These are phyloP conservation scores for Camponotus pennsylvanicus DNA, from an alignment of 1,140 invertebrate species.

Conservation along the genomic window DNA sequence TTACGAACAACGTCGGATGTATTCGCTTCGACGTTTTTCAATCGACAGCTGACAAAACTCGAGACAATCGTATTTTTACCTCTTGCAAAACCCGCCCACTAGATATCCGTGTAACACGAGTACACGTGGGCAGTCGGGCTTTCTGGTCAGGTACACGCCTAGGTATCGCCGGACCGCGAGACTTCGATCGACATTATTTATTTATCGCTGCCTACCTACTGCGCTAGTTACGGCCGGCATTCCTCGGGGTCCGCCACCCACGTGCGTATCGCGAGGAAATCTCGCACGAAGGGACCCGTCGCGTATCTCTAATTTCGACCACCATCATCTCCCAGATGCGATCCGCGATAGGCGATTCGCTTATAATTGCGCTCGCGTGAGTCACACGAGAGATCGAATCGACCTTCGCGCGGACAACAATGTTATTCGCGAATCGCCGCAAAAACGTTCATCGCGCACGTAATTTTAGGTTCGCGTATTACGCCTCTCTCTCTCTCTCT, in stretches of 20 bases:
- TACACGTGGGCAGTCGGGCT: conserved; percentile 1
- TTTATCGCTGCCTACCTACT: conserved; percentile 79
- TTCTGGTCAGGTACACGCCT: conserved; percentile 34
- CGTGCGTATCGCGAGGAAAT: not conserved
- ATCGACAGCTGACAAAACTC: not conserved
- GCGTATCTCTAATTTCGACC: conserved; percentile 14
- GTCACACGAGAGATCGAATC: not conserved
- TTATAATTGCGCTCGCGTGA: conserved; percentile 4
- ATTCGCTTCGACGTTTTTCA: not conserved
- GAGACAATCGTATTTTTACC: not conserved
- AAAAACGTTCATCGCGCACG: conserved; percentile 26
- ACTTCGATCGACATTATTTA: conserved; percentile 78
- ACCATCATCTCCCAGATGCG: not conserved
- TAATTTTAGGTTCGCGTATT: conserved; percentile 61
- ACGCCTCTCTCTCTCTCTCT: no score
- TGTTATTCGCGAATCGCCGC: conserved; percentile 25
- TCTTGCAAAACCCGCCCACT: conserved; percentile 10
- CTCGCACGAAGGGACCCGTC: not conserved
- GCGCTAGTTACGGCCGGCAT: conserved; percentile 78
- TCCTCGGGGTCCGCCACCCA: conserved; percentile 68
- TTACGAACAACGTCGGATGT: not conserved
- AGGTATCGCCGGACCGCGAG: conserved; percentile 37
- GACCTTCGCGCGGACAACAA: conserved; percentile 25
- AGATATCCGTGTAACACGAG: conserved; percentile 24
- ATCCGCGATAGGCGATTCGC: not conserved